Conservation (phyloP, 2,113 vertebrate genomes). For the Rhea americana region DNA sequence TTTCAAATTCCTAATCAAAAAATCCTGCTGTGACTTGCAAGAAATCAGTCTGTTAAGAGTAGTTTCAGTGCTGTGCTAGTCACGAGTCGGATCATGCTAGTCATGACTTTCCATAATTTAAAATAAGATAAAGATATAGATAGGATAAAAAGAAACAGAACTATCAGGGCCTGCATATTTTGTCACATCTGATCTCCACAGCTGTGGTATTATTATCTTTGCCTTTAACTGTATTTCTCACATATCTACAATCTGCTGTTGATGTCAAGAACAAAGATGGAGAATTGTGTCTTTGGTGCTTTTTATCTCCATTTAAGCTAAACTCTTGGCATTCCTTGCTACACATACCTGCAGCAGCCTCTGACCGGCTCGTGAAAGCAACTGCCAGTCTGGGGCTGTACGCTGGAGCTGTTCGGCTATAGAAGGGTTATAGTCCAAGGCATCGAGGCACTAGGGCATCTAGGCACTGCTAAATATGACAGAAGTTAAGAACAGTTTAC, state of each 20-base stretch:
- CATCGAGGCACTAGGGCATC: not conserved
- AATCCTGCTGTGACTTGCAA: not conserved
- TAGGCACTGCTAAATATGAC: not conserved
- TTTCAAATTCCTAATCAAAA: not conserved
- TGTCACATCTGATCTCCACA: not conserved
- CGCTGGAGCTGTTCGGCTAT: not conserved
- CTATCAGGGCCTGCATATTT: not conserved
- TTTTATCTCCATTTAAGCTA: not conserved
- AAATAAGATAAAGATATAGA: not conserved
- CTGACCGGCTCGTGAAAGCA: not conserved
- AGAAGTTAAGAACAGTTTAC: not conserved
- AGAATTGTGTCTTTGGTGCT: not conserved
- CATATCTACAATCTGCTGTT: not conserved
- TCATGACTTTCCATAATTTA: not conserved
- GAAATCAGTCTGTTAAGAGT: not conserved
- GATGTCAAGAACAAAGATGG: not conserved
- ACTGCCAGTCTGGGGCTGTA: not conserved
- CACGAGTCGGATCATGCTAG: not conserved
- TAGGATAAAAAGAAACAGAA: not conserved
- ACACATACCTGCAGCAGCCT: not conserved
- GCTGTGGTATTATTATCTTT: not conserved
- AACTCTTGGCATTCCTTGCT: not conserved
- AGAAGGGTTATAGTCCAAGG: not conserved
- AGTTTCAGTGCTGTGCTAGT: not conserved
- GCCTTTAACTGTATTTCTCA: not conserved